Evolutionary conservation across 2,888 invertebrate genomes (phyloP), one percentile per base, ranked within the genome.

Genomic region (Calameuta filiformis): DNA sequence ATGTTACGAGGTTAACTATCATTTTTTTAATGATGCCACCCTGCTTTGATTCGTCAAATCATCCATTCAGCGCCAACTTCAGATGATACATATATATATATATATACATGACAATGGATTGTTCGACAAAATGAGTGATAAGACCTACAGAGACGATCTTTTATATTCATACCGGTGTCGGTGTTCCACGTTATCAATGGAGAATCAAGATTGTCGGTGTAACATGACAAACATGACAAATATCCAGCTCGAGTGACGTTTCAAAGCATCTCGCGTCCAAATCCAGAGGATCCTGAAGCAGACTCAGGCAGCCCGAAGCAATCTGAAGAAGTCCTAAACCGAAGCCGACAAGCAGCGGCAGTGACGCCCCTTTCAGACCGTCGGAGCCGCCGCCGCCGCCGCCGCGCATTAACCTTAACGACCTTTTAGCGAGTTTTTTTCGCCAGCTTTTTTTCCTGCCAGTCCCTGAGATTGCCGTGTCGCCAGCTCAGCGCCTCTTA

Each of bases 401-500:
- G 85, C 87, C 81, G 85, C 87, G 83, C 88, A 88, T 88, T 88
- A 88, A 88, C 88, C 88, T 88, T 88, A 88, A 88, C 88, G 88
- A 88, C 88, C 88, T 88, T 88, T 88, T 88, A 88, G 87, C 86
- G 81, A 85, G 84, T 85, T 85, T 84, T 84, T 85, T 85, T 84
- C 78, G 78, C 79, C 76, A 75, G 73, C 69, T 80, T 78, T 76
- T 75, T 56, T 56, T 56, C 79, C 83, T 83, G 82, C 83, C 84
- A 85, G 86, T 85, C 84, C 83, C 87, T 85, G 87, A 88, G 88
- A 88, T 88, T 88, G 87, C 88, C 87, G 86, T 88, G 88, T 87
- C 88, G 87, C 87, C 83, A 87, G 85, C 88, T 88, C 88, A 88
- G 88, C 88, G 88, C 85, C 87, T 88, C 88, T 88, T 88, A 88